Conservation (phyloP, 1,140 invertebrate species). For the Lineus longissimus region DNA sequence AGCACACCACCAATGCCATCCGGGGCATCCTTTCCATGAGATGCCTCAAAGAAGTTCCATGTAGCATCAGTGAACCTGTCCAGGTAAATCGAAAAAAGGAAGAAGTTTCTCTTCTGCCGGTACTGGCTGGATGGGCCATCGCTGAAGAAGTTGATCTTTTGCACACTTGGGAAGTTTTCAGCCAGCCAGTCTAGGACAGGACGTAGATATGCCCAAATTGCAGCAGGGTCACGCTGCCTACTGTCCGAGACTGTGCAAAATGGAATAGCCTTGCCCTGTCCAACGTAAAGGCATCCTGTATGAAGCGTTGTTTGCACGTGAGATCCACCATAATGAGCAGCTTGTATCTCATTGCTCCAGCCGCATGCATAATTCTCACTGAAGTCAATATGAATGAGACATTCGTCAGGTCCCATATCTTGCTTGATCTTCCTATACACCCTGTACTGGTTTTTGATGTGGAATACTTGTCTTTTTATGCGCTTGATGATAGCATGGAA, state of each 20-base stretch:
- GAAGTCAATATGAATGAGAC: slow-evolving; percentile 26
- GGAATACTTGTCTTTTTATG: slow-evolving; percentile 18
- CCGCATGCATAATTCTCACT: slow-evolving; percentile 26
- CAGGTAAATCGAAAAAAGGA: slow-evolving; percentile 8
- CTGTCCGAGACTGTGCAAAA: slow-evolving; percentile 5
- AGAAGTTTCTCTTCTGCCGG: slow-evolving; percentile 16
- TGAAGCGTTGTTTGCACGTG: slow-evolving; percentile 21
- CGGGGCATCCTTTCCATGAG: slow-evolving; percentile 53
- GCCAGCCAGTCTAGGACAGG: slow-evolving; percentile 13
- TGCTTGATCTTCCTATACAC: slow-evolving; percentile 15
- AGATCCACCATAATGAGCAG: slow-evolving; percentile 27
- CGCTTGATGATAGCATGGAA: slow-evolving; percentile 9
- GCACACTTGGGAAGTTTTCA: slow-evolving; percentile 10
- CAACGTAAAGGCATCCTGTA: slow-evolving; percentile 14
- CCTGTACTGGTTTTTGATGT: slow-evolving; percentile 19
- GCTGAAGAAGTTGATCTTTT: slow-evolving; percentile 13
- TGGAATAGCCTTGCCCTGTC: not conserved
- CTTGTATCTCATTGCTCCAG: slow-evolving; percentile 21
- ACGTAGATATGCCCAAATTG: slow-evolving; percentile 12
- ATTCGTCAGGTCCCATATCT: slow-evolving; percentile 14
- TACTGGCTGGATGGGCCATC: slow-evolving; percentile 18
- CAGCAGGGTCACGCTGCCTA: slow-evolving; percentile 8
- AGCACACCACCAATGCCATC: slow-evolving; percentile 52
- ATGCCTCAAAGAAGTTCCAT: slow-evolving; percentile 51
- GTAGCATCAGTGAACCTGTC: slow-evolving; percentile 16